phyloP scores from a whole-genome alignment of 2,888 invertebrate species.

The Orthosia cruda region DNA sequence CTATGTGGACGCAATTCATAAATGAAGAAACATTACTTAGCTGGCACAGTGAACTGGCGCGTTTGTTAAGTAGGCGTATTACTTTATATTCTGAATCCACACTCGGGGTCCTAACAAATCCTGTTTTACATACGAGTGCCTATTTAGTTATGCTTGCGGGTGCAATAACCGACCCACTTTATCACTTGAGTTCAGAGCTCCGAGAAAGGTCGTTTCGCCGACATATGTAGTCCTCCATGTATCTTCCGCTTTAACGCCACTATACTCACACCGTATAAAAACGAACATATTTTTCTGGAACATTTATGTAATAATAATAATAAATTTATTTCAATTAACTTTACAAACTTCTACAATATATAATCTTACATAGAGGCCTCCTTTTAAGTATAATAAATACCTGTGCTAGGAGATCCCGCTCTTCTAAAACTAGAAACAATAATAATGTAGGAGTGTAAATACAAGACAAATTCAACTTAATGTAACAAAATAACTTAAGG shows the following conservation, averaged over 20 bases:
- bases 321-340: too few species aligned
- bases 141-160: conserved; percentile 56
- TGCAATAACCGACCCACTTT: conserved; percentile 63
- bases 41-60: background rate
- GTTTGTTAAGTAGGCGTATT: conserved; percentile 5
- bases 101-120: conserved; percentile 45
- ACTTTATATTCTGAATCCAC: conserved; percentile 12
- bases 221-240: conserved; percentile 54
- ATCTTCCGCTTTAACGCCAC: conserved; percentile 39
- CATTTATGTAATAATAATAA: too few species aligned
- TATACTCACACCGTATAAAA: conserved; percentile 20
- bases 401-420: too few species aligned
- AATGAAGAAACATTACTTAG: conserved; percentile 15
- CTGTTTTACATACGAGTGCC: conserved; percentile 55
- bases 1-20: too few species aligned
- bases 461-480: too few species aligned
- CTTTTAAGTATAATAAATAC: too few species aligned
- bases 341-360: too few species aligned
- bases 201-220: conserved; percentile 39
- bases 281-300: conserved; percentile 14
- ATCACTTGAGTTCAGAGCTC: conserved; percentile 54
- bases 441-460: too few species aligned
- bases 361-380: too few species aligned
- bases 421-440: too few species aligned
- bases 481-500: too few species aligned